Percentiles rank a stretch among this genome's conserved stretches.
Conservation (phyloP, 2,797 vertebrate genomes). For the Furcifer pardalis region DNA sequence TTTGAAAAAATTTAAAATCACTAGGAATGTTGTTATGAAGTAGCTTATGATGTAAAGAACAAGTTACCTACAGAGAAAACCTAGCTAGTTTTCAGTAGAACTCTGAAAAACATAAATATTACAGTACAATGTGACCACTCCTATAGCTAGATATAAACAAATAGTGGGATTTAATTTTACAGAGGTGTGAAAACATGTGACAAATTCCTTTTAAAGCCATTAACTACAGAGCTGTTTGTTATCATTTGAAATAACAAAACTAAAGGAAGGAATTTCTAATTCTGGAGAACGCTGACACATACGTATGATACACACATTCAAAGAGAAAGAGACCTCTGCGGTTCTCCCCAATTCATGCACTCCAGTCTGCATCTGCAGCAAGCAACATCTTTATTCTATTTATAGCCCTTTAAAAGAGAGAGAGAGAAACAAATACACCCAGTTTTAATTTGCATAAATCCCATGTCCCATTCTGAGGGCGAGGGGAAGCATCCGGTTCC, state of each 20-base stretch:
- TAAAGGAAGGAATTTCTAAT: neutral
- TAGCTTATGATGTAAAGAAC: neutral
- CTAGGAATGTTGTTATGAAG: neutral
- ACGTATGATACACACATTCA: neutral
- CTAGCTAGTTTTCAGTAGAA: neutral
- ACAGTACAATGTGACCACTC: neutral
- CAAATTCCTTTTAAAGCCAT: conserved; percentile 10
- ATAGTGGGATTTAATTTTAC: conserved; percentile 8
- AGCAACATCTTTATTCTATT: conserved; percentile 8
- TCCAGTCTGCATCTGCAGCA: conserved; percentile 15
- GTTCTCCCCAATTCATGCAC: conserved; percentile 33
- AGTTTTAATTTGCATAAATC: conserved; percentile 18
- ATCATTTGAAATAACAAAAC: conserved; percentile 29
- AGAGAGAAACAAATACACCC: neutral
- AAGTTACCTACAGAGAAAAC: neutral
- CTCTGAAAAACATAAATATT: neutral
- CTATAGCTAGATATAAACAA: conserved; percentile 19
- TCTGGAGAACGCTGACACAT: neutral
- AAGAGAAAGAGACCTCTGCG: neutral
- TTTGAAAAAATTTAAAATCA: conserved; percentile 30
- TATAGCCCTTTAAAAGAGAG: neutral
- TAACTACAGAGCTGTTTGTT: neutral
- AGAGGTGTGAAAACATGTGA: conserved; percentile 38
- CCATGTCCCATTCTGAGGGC: neutral
- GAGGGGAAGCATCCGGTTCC: neutral